phyloP scores from a whole-genome alignment of 2,888 invertebrate species.

The Pandemis cinnamomeana region DNA sequence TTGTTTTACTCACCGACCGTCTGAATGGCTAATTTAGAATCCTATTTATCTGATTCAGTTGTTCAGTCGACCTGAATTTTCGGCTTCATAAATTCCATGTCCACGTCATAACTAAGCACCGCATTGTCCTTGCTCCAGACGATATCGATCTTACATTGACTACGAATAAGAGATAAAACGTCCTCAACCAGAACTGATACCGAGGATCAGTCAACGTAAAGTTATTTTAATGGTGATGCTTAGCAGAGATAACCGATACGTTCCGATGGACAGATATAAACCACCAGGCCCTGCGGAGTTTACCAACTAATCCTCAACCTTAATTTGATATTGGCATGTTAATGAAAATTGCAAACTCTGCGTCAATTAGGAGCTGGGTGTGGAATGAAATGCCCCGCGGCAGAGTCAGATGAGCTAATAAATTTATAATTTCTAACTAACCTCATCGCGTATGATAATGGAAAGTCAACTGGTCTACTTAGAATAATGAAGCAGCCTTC shows the following conservation, averaged over 20 bases:
- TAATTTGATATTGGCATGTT: constrained; percentile 58
- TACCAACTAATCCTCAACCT: constrained; percentile 38
- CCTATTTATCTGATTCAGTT: constrained; percentile 78
- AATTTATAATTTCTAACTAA: constrained; percentile 68
- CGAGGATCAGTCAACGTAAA: constrained; percentile 47
- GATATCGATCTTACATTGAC: constrained; percentile 50
- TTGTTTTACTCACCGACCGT: constrained; percentile 69
- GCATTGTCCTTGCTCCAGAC: constrained; percentile 65
- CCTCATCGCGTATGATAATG: constrained; percentile 75
- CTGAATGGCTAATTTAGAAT: constrained; percentile 78
- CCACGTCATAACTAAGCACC: constrained; percentile 66
- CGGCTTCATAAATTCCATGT: constrained; percentile 69
- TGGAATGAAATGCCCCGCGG: constrained; percentile 51
- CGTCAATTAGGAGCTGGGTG: constrained; percentile 50
- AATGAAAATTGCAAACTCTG: constrained; percentile 59
- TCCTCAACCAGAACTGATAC: constrained; percentile 44
- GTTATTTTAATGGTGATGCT: constrained; percentile 33
- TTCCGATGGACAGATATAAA: constrained; percentile 53
- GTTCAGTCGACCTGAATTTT: constrained; percentile 79
- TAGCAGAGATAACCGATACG: constrained; percentile 32
- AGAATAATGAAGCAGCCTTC: constrained; percentile 57
- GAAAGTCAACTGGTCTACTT: constrained; percentile 64
- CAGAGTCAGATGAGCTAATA: constrained; percentile 57
- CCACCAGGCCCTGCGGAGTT: constrained; percentile 52
- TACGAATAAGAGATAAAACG: constrained; percentile 46